These are phyloP conservation scores for Pristionchus mayeri DNA, from an alignment of 2,888 invertebrate genomes.

Conservation along the genomic window DNA sequence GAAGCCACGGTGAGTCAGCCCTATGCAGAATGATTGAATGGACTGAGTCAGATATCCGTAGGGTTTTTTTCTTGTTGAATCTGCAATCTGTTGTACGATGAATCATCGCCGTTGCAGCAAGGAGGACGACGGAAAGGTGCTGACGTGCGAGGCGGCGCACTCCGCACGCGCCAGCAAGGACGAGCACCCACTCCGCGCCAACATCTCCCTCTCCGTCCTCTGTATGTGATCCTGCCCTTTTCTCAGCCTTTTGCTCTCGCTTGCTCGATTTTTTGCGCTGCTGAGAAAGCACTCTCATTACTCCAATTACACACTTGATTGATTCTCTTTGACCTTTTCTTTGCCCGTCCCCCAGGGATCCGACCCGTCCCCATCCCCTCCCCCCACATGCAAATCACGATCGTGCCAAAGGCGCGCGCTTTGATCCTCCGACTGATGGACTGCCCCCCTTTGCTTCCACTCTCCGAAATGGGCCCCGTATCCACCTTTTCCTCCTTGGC, in stretches of 20 bases:
- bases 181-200: slow-evolving; percentile 55
- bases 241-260: slow-evolving; percentile 1
- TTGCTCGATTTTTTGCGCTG: slow-evolving; percentile 15
- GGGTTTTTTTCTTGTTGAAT: too few species aligned
- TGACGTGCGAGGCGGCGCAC: slow-evolving; percentile 72
- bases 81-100: neutral
- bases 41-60: neutral
- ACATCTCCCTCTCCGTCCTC: slow-evolving; percentile 68
- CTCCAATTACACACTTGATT: slow-evolving; percentile 47
- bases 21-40: neutral
- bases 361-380: neutral
- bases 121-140: slow-evolving; percentile 69
- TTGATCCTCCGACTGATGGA: slow-evolving; percentile 46
- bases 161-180: slow-evolving; percentile 60
- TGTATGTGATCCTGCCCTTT: slow-evolving; percentile 61
- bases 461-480: slow-evolving; percentile 29
- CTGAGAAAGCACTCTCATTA: slow-evolving; percentile 3
- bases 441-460: slow-evolving; percentile 13
- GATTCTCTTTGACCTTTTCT: neutral
- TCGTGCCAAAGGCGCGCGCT: neutral
- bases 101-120: slow-evolving; percentile 52
- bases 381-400: slow-evolving; percentile 42
- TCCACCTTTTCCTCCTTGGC: neutral
- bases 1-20: slow-evolving; percentile 56
- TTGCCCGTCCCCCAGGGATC: slow-evolving; percentile 26